Conservation (phyloP, 1,140 invertebrate genomes). For the Cyclargus thomasi region DNA sequence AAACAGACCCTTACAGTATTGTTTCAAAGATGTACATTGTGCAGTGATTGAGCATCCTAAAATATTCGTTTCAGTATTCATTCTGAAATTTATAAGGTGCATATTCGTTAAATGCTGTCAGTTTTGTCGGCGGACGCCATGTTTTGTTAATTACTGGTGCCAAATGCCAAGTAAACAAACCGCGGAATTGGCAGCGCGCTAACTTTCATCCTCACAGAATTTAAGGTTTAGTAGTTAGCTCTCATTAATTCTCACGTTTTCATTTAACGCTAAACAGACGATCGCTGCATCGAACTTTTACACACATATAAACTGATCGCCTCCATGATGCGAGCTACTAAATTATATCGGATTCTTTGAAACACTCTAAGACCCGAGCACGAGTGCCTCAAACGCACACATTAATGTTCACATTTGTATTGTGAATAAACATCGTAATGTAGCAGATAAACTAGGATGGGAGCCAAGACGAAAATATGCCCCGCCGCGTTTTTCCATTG, state of each 20-base stretch:
- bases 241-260: conserved; percentile 1
- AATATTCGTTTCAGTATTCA: neutral
- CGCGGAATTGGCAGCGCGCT: conserved; percentile 17
- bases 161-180: conserved; percentile 21
- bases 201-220: conserved; percentile 19
- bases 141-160: conserved; percentile 21
- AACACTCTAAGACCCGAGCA: conserved; percentile 45
- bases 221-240: conserved; percentile 10
- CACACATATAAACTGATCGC: conserved; percentile 19
- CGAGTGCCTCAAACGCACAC: conserved; percentile 65
- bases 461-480: conserved; percentile 75
- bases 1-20: neutral
- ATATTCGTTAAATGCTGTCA: conserved; percentile 3
- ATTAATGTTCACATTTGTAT: conserved; percentile 71
- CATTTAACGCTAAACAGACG: neutral
- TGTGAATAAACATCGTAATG: conserved; percentile 75
- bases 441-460: conserved; percentile 74
- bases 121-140: conserved; percentile 6
- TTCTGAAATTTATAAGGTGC: neutral
- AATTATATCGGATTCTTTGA: conserved; percentile 34
- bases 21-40: too few relatives aligned
- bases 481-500: conserved; percentile 72
- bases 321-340: conserved; percentile 29
- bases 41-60: neutral
- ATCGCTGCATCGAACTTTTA: neutral